A percentile compares a stretch with the other conserved stretches of the same genome.
Conservation (phyloP, 2,797 vertebrate genomes). For the Aeoliscus strigatus region DNA sequence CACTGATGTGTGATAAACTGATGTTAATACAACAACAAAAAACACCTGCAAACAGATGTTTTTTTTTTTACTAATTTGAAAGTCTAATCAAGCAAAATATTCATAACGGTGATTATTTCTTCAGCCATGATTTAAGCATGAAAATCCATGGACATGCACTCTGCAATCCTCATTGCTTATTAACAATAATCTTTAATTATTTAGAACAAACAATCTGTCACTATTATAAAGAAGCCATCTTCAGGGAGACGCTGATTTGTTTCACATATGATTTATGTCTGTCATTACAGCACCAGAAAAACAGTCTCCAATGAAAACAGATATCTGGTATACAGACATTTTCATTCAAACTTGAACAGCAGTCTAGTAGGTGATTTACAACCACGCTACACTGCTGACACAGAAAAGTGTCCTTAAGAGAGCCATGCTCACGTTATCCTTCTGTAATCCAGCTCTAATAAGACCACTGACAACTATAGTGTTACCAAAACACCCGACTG, state of each 20-base stretch:
- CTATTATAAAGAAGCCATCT: constrained; percentile 14
- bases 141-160: background rate
- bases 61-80: background rate
- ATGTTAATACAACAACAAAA: no score
- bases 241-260: constrained; percentile 8
- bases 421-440: constrained; percentile 8
- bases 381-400: constrained; percentile 12
- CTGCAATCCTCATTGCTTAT: constrained; percentile 1
- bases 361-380: constrained; percentile 24
- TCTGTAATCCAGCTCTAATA: constrained; percentile 26
- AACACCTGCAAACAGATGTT: no score
- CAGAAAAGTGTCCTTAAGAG: constrained; percentile 13
- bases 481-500: constrained; percentile 22
- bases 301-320: constrained; percentile 1
- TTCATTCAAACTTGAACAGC: constrained; percentile 20
- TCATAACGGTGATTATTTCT: background rate
- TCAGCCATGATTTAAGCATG: background rate
- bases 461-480: constrained; percentile 27
- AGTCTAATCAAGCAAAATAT: background rate
- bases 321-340: background rate
- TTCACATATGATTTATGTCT: constrained; percentile 19
- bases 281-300: constrained; percentile 16
- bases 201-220: constrained; percentile 12
- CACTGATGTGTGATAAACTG: no score
- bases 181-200: constrained; percentile 16